Conservation (phyloP, 2,113 vertebrate species). For the Neomonachus schauinslandi region DNA sequence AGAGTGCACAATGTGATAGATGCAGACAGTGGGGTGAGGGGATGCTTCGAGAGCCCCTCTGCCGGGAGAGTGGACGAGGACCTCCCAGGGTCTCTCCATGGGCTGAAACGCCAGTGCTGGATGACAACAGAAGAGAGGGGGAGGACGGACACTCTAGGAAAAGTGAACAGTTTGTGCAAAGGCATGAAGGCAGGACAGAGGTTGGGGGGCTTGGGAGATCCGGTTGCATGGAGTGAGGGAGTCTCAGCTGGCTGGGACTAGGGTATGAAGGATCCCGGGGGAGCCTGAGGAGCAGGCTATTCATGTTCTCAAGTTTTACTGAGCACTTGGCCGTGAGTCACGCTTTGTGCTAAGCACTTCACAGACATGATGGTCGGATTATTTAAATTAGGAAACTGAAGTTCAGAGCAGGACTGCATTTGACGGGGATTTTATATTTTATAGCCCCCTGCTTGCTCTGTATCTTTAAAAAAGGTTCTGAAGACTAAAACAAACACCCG, state of each 20-base stretch:
- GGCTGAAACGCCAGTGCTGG: neutral
- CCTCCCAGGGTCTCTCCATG: neutral
- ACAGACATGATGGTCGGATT: neutral
- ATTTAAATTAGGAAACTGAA: neutral
- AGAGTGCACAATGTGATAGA: neutral
- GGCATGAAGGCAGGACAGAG: neutral
- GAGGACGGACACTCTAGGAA: neutral
- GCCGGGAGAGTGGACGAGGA: neutral
- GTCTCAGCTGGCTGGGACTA: neutral
- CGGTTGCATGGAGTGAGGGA: too few species aligned
- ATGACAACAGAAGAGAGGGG: neutral
- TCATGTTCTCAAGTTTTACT: neutral
- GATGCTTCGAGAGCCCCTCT: neutral
- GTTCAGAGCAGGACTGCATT: neutral
- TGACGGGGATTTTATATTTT: neutral
- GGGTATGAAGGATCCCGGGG: neutral
- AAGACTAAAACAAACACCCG: neutral
- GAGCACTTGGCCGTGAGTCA: neutral
- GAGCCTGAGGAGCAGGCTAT: neutral
- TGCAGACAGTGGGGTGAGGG: neutral
- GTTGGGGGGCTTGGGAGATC: neutral
- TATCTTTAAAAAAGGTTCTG: neutral
- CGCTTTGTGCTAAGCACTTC: neutral
- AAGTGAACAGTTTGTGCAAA: neutral
- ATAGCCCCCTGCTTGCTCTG: neutral